Evolutionary conservation across 2,888 invertebrate genomes (phyloP), one percentile per base, ranked within the genome.

Genomic region (Cephonodes hylas): DNA sequence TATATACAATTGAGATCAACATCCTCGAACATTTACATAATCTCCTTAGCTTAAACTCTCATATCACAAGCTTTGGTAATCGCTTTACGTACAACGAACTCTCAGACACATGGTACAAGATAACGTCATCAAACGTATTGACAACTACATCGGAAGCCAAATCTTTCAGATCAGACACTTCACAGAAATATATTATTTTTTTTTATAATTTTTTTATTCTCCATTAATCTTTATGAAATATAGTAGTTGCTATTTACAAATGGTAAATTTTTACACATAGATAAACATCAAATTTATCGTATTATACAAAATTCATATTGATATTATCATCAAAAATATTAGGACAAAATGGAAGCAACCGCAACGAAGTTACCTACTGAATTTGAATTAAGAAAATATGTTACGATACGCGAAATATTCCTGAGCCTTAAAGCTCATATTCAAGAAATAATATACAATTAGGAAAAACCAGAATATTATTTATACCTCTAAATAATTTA

Each of bases 61-160:
- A 65, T 27, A 23, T 64, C 53, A 53, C 53, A 63, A 34, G 63
- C 65, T 65, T 65, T 65, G 63, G 65, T 65, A 61, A 22, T 57
- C n/a, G 42, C 42, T 7, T 42, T 23, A 4, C 38, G 15, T 25
- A 42, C 34, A 38, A n/a, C 23, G 57, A 62, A 42, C 57, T 62
- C 42, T 18, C 18, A 31, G 27, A 53, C 18, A 8, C 27, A 18
- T 53, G 3, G 18, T 18, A 53, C 53, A 53, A 27, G 18, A 5
- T 8, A 20, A 3, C 31, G 31, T 53, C 31, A 53, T 27, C 27
- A 53, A 53, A 5, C 25, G 7, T 15, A 27, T 53, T 18, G 18
- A 53, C n/a, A 53, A 31, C 18, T 13, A 0, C 23, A 25, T 25
- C 31, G 27, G n/a, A 38, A 38, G 15, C 27, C 15, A 53, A 27